phyloP scores from a whole-genome alignment of 2,888 invertebrate genomes.

The Nysson spinosus region DNA sequence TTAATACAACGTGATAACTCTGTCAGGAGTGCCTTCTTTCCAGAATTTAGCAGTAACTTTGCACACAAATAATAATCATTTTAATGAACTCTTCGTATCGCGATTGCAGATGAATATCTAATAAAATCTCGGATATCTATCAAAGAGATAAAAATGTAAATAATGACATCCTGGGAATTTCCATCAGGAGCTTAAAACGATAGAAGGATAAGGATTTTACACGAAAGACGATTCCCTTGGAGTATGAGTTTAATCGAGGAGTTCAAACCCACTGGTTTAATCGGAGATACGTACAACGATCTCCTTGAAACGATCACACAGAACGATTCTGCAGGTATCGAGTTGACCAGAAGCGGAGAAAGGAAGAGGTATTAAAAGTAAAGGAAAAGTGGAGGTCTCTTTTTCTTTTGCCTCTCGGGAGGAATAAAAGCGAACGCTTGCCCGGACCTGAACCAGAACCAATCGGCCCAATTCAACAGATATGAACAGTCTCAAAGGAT shows the following conservation, averaged over 20 bases:
- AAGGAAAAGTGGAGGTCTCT: constrained; percentile 4
- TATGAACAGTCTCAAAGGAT: constrained; percentile 40
- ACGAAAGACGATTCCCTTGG: background rate
- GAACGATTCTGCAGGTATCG: constrained; percentile 16
- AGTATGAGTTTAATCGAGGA: constrained; percentile 1
- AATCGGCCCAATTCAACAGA: constrained; percentile 43
- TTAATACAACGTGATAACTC: too few species aligned
- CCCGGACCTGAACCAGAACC: constrained; percentile 32
- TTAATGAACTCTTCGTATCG: too few species aligned
- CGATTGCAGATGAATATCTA: too few species aligned
- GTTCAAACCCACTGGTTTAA: constrained; percentile 24
- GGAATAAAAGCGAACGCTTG: constrained; percentile 40
- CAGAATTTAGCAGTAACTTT: too few species aligned
- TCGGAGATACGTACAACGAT: constrained; percentile 14
- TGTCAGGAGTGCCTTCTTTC: too few species aligned
- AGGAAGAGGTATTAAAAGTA: constrained; percentile 14
- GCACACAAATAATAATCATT: too few species aligned
- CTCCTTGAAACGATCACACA: constrained; percentile 22
- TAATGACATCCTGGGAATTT: too few species aligned
- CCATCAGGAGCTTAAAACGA: background rate
- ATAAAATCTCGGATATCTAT: too few species aligned
- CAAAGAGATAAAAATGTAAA: too few species aligned
- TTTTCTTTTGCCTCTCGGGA: constrained; percentile 45
- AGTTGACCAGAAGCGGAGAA: constrained; percentile 6
- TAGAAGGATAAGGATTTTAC: background rate